Conservation (phyloP, 2,113 vertebrate genomes). For the Zosterops pallidus region DNA sequence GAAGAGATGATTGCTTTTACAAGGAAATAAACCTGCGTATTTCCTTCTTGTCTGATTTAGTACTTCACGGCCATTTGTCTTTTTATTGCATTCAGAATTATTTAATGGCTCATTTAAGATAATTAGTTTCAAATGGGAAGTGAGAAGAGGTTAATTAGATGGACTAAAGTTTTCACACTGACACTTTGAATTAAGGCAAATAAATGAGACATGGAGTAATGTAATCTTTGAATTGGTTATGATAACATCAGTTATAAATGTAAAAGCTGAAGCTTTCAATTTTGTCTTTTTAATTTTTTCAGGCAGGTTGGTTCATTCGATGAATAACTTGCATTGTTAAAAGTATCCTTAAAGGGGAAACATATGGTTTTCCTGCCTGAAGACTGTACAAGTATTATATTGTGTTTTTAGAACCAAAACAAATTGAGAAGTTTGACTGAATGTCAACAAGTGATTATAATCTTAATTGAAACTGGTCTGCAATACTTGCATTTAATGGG, state of each 20-base stretch:
- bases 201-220: conserved; percentile 41
- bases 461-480: conserved; percentile 58
- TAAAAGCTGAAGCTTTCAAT: conserved; percentile 41
- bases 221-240: conserved; percentile 7
- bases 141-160: conserved; percentile 46
- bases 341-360: conserved; percentile 57
- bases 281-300: conserved; percentile 19
- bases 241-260: conserved; percentile 34
- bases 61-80: conserved; percentile 3
- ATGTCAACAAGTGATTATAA: conserved; percentile 67
- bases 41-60: conserved; percentile 11
- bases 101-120: conserved; percentile 58
- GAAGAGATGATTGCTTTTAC: conserved; percentile 15
- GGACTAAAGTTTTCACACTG: conserved; percentile 39
- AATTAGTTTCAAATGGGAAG: conserved; percentile 58
- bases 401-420: conserved; percentile 59
- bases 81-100: conserved; percentile 31
- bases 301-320: neutral
- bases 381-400: conserved; percentile 58
- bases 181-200: conserved; percentile 47
- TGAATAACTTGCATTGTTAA: conserved; percentile 69
- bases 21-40: neutral
- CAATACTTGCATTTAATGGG: conserved; percentile 34
- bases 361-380: conserved; percentile 69
- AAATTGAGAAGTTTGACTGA: conserved; percentile 55